A percentile compares a stretch with the other conserved stretches of the same genome.
These are phyloP conservation scores for Ellobium chinense DNA, from an alignment of 2,888 invertebrate species.

Conservation along the genomic window DNA sequence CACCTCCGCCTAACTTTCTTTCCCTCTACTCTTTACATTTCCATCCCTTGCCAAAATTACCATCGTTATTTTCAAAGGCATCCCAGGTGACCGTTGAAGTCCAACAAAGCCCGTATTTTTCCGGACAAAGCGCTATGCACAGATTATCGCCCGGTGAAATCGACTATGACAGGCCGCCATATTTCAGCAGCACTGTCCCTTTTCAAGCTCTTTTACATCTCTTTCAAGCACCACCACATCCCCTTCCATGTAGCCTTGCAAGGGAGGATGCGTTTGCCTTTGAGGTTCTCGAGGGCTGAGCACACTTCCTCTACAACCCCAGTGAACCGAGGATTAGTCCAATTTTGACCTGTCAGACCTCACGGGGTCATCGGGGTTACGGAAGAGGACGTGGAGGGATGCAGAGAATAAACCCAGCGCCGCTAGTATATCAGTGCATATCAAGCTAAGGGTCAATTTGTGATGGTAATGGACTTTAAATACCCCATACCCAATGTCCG, in stretches of 20 bases:
- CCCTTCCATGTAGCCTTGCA: neutral
- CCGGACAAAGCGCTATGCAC: conserved; percentile 9
- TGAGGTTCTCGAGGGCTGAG: neutral
- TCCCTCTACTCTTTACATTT: neutral
- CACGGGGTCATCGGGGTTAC: neutral
- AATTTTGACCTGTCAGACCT: conserved; percentile 24
- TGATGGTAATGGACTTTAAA: neutral
- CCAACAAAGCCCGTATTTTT: conserved; percentile 20
- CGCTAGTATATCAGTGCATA: conserved; percentile 7
- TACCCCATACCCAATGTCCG: neutral
- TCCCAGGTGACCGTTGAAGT: neutral
- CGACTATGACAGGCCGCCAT: conserved; percentile 32
- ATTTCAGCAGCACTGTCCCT: conserved; percentile 12
- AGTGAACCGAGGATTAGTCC: conserved; percentile 22
- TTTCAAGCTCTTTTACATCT: conserved; percentile 22
- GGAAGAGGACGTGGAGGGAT: neutral
- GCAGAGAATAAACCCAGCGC: neutral
- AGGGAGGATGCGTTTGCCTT: neutral
- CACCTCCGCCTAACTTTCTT: neutral
- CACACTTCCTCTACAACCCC: neutral
- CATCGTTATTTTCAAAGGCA: conserved; percentile 16
- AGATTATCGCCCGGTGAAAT: conserved; percentile 21
- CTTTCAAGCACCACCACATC: neutral
- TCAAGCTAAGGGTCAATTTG: neutral
- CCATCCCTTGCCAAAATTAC: neutral